Evolutionary conservation across 2,113 vertebrate genomes (phyloP).

Genomic region (Octodon degus): DNA sequence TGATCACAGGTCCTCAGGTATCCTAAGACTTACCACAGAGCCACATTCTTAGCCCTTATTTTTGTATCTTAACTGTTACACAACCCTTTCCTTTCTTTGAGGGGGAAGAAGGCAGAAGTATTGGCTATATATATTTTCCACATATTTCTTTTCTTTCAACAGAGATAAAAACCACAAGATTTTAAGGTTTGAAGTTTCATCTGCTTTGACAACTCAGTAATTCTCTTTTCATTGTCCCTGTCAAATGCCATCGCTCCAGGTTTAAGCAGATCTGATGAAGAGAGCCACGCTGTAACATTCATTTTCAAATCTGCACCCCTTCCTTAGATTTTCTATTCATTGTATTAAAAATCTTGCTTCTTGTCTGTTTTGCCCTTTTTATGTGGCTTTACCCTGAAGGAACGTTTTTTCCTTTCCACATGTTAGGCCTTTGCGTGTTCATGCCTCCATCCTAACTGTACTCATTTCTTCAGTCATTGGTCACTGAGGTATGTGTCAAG

Average conservation of each 20-base stretch:
- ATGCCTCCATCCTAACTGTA: background rate
- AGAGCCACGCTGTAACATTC: background rate
- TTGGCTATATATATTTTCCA: background rate
- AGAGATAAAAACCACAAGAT: background rate
- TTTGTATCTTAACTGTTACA: background rate
- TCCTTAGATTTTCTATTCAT: slow-evolving; percentile 8
- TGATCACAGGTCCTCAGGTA: background rate
- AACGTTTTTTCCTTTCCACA: background rate
- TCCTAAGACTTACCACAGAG: background rate
- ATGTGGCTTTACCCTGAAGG: background rate
- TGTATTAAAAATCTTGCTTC: background rate
- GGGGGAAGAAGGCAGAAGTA: background rate
- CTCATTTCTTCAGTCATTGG: background rate
- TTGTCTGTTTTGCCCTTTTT: background rate
- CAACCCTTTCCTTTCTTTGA: background rate
- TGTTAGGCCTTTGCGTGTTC: background rate
- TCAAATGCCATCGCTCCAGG: background rate
- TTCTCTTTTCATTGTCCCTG: background rate
- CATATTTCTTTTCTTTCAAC: background rate
- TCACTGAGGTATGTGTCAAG: background rate
- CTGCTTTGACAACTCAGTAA: background rate
- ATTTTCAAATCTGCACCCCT: slow-evolving; percentile 31
- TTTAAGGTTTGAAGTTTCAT: background rate
- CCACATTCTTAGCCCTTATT: background rate
- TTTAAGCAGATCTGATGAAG: background rate